Evolutionary conservation across 1,140 invertebrate genomes (phyloP).

Genomic region (Tribolium madens): DNA sequence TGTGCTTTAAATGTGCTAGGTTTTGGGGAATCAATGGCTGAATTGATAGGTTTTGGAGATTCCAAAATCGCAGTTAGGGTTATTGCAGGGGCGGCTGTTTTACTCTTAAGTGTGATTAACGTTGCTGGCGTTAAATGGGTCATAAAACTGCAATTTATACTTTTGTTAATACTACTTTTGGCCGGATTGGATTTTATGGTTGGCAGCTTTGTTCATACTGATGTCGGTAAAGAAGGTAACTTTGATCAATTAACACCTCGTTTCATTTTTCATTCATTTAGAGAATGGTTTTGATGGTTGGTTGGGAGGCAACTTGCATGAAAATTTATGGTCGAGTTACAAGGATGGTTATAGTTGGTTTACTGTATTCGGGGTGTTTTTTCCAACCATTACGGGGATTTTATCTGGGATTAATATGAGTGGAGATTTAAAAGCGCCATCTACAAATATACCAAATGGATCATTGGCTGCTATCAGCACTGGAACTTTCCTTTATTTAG

Average conservation of each 20-base stretch:
- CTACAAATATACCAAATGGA: conserved; percentile 93
- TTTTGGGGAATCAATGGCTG: conserved; percentile 95
- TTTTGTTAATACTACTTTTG: conserved; percentile 85
- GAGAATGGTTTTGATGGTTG: conserved; percentile 89
- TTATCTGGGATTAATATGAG: conserved; percentile 98
- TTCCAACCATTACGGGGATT: conserved; percentile 93
- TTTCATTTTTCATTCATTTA: conserved; percentile 64
- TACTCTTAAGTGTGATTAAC: conserved; percentile 88
- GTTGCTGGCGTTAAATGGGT: conserved; percentile 95
- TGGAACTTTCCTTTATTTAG: conserved; percentile 90
- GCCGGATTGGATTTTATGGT: conserved; percentile 91
- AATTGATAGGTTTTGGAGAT: conserved; percentile 79
- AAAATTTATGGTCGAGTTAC: conserved; percentile 88
- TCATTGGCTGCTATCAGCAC: conserved; percentile 91
- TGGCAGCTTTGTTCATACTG: conserved; percentile 83
- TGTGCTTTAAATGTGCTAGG: conserved; percentile 94
- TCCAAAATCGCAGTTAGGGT: conserved; percentile 81
- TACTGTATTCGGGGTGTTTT: conserved; percentile 94
- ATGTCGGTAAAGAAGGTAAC: conserved; percentile 68
- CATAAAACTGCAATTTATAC: conserved; percentile 89
- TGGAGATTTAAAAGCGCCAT: conserved; percentile 92
- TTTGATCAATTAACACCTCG: background rate
- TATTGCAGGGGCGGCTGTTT: conserved; percentile 84
- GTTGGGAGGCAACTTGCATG: conserved; percentile 79
- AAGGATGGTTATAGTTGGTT: conserved; percentile 87